phyloP scores from a whole-genome alignment of 2,113 vertebrate genomes.

The Lepus europaeus region DNA sequence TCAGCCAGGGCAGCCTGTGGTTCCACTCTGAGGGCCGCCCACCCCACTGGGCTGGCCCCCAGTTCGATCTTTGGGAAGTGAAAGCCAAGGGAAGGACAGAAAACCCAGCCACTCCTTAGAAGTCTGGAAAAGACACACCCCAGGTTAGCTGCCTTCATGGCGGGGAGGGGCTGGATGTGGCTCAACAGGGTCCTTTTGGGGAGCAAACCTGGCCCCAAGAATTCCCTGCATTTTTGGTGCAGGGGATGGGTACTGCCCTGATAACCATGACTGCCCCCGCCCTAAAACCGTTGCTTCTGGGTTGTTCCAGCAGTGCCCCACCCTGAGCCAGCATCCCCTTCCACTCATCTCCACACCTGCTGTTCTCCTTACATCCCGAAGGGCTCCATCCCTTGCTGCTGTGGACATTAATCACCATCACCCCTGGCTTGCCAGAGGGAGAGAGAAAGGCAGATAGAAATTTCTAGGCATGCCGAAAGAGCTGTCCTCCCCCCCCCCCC shows the following conservation, averaged over 20 bases:
- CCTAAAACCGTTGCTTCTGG: conserved; percentile 40
- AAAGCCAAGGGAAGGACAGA: background rate
- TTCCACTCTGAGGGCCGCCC: background rate
- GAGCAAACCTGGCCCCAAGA: background rate
- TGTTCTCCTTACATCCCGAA: conserved; percentile 78
- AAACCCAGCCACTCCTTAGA: background rate
- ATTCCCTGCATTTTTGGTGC: background rate
- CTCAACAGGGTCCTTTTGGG: conserved; percentile 2
- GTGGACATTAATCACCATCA: conserved; percentile 83
- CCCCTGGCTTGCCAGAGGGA: conserved; percentile 67
- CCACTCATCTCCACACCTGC: conserved; percentile 36
- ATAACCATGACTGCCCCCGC: background rate
- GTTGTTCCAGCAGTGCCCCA: background rate
- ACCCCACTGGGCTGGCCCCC: background rate
- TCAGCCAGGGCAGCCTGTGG: background rate
- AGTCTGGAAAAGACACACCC: background rate
- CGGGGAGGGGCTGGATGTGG: background rate
- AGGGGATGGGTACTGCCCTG: background rate
- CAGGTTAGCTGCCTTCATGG: background rate
- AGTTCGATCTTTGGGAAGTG: background rate
- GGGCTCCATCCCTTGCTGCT: conserved; percentile 73
- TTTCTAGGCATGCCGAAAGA: conserved; percentile 77
- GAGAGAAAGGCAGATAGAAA: conserved; percentile 81
- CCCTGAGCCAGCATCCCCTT: too few relatives aligned
- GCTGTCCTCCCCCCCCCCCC: conserved; percentile 11